phyloP scores from a whole-genome alignment of 2,797 vertebrate genomes.

The Natrix natrix region DNA sequence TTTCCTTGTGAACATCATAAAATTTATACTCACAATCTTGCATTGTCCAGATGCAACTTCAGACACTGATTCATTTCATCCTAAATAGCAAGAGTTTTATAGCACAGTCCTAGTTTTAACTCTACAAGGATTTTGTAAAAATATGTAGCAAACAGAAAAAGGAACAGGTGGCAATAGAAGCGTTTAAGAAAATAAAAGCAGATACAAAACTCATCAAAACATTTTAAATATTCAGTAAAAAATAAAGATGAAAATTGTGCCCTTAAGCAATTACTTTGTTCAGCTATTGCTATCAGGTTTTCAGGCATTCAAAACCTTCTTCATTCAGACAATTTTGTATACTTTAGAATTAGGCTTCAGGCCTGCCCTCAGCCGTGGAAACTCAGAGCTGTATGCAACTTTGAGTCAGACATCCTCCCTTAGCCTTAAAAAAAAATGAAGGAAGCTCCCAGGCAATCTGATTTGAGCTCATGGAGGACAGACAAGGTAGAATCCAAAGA shows the following conservation, averaged over 20 bases:
- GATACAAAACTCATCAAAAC: accelerated
- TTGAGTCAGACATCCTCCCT: neutral
- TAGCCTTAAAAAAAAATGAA: neutral
- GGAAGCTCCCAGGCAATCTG: neutral
- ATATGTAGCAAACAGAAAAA: accelerated
- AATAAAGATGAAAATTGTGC: accelerated
- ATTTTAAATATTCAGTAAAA: neutral
- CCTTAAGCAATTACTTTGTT: neutral
- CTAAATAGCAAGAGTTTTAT: neutral
- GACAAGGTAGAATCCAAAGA: neutral
- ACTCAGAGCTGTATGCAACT: neutral
- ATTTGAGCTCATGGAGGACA: neutral
- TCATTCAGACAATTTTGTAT: neutral
- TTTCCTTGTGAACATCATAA: neutral
- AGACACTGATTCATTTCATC: accelerated
- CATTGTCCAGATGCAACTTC: neutral
- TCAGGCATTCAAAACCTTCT: neutral
- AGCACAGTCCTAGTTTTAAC: neutral
- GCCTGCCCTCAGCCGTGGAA: neutral
- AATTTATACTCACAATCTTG: neutral
- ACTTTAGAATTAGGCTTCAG: neutral
- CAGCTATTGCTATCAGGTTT: neutral
- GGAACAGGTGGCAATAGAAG: accelerated
- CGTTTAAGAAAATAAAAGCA: accelerated
- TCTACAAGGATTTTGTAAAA: accelerated